Base-by-base conservation (phyloP, 2,888 invertebrate species). In the Rhamnusium bicolor region DNA sequence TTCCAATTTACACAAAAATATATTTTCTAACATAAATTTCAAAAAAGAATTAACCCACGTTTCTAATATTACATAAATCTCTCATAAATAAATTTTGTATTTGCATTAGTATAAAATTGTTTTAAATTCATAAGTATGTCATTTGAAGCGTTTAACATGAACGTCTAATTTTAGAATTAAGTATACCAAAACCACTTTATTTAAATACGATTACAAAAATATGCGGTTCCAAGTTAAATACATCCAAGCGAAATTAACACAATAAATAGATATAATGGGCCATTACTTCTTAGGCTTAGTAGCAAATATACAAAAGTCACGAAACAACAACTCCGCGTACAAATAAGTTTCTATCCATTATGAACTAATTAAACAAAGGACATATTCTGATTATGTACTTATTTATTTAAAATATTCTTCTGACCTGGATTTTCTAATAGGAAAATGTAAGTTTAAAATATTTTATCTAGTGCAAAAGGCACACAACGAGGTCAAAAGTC, bases 401-500 rank as follows among this genome's bases (percentile, higher is more conserved):
- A 40, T 40, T 51, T 51, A 18, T 19, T 10, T 51, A 51, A 19
- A 18, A 51, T 51, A 51, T 51, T 29, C 10, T 0, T 18, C 18
- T 40, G 58, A 29, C 58, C 58, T 29, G 18, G 19, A 60, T 60
- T 60, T 60, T 14, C 32, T 32, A 40, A 7, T 10, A 32, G 29
- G 40, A 18, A 32, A 60, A 60, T 60, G 18, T 32, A 18, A 60
- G 16, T 40, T 40, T 32, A 32, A 60, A 60, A 60, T 32, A 60
- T 60, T 56, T 24, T 29, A 32, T 60, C 32, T 18, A 60, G 29
- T 29, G 32, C 56, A 7, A 56, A 56, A 10, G 32, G 18, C 27
- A 32, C 32, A 66, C 49, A 18, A 32, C 24, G 51, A 51, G 60
- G 46, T 69, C 49, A 19, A 60, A 69, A 69, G 69, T 46, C 69